Evolutionary conservation across 2,113 vertebrate genomes (phyloP).

Genomic region (Turnix velox): DNA sequence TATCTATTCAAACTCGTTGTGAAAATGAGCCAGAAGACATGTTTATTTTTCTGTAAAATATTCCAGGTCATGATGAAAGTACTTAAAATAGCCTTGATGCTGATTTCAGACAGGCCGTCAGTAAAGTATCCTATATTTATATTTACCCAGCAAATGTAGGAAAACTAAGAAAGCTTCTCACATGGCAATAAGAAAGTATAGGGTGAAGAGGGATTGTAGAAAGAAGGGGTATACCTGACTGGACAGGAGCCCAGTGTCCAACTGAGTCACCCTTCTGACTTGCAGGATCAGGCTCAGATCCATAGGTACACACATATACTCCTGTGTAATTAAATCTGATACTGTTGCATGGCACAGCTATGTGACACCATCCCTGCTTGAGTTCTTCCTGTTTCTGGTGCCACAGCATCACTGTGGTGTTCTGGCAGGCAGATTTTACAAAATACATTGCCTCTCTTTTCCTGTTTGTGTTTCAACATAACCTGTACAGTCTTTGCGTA

Average conservation of each 20-base stretch:
- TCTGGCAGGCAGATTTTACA: background rate
- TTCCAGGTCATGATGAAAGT: background rate
- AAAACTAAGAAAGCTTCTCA: background rate
- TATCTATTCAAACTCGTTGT: background rate
- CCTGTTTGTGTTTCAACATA: background rate
- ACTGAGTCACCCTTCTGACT: background rate
- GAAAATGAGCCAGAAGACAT: background rate
- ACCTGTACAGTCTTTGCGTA: background rate
- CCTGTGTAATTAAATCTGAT: background rate
- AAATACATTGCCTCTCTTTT: background rate
- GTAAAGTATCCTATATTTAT: accelerated
- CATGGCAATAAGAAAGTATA: background rate
- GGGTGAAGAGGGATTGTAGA: background rate
- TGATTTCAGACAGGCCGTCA: background rate
- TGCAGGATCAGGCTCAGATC: background rate
- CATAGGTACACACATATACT: background rate
- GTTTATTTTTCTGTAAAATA: background rate
- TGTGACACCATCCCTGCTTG: background rate
- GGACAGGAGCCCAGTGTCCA: background rate
- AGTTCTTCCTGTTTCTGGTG: background rate
- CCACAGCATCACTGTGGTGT: background rate
- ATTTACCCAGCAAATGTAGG: background rate
- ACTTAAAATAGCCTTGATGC: background rate
- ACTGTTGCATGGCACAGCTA: background rate
- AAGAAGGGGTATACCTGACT: background rate